Percentiles rank a stretch among this genome's conserved stretches.
These are phyloP conservation scores for Scelioninae gen. 1 DNA, from an alignment of 2,888 invertebrate genomes.

Conservation along the genomic window DNA sequence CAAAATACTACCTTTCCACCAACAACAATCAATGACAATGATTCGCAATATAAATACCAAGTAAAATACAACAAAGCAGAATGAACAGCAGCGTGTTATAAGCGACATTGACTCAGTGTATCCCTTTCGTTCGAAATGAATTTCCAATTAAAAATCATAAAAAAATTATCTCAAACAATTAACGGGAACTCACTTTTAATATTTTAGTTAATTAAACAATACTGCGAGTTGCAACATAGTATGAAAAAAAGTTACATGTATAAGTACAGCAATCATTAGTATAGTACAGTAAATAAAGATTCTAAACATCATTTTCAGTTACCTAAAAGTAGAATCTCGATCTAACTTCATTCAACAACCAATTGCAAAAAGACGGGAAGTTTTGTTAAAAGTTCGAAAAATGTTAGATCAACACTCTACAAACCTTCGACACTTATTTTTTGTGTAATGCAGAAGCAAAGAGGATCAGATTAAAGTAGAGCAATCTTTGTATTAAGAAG, in stretches of 20 bases:
- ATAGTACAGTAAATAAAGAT: conserved; percentile 24
- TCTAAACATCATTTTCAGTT: conserved; percentile 24
- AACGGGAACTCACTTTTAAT: background rate
- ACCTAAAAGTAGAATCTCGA: conserved; percentile 21
- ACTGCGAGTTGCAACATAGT: conserved; percentile 35
- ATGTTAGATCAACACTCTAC: conserved; percentile 48
- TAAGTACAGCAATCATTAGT: conserved; percentile 49
- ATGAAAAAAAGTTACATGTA: conserved; percentile 36
- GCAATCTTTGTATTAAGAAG: conserved; percentile 47
- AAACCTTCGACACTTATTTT: conserved; percentile 10
- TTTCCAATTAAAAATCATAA: conserved; percentile 34
- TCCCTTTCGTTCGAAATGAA: conserved; percentile 47
- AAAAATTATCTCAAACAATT: conserved; percentile 4
- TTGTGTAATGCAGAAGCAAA: conserved; percentile 69
- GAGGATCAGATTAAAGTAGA: conserved; percentile 71
- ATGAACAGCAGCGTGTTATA: conserved; percentile 69
- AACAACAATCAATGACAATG: conserved; percentile 51
- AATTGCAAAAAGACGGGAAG: background rate
- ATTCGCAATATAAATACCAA: conserved; percentile 58
- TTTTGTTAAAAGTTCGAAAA: background rate
- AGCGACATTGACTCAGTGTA: conserved; percentile 66
- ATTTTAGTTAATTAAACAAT: background rate
- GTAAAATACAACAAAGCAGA: conserved; percentile 65
- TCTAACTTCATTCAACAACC: conserved; percentile 18
- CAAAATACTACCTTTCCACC: conserved; percentile 18